Evolutionary conservation across 1,140 invertebrate species (phyloP).

Genomic region (Saccostrea glomerata): DNA sequence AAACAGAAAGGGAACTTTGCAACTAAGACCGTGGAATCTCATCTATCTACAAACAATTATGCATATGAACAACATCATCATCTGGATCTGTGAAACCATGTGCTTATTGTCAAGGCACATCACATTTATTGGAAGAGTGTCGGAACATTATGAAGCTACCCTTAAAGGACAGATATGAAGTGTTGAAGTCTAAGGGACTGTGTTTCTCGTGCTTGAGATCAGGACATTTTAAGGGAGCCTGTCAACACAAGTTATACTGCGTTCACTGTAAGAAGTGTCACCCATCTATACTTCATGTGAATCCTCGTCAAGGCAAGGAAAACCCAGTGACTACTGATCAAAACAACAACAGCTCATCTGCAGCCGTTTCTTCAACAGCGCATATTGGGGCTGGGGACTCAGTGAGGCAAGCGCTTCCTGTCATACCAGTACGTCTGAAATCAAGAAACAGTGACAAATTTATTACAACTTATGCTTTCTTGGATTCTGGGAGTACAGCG

Average conservation of each 20-base stretch:
- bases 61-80: not conserved
- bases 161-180: slow-evolving; percentile 40
- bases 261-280: not conserved
- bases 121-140: slow-evolving; percentile 37
- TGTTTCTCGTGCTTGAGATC: slow-evolving; percentile 52
- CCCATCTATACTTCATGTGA: slow-evolving; percentile 11
- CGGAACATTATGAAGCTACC: not conserved
- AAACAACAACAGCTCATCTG: not conserved
- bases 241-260: not conserved
- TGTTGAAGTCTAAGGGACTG: slow-evolving; percentile 49
- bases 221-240: slow-evolving; percentile 44
- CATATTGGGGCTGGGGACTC: slow-evolving; percentile 37
- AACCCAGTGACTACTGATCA: not conserved
- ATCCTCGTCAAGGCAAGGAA: slow-evolving; percentile 1
- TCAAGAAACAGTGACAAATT: slow-evolving; percentile 38
- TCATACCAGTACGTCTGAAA: slow-evolving; percentile 47
- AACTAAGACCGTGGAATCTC: not conserved
- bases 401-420: slow-evolving; percentile 35
- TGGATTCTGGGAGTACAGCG: slow-evolving; percentile 51
- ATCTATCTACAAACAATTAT: not conserved
- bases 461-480: slow-evolving; percentile 50
- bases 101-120: not conserved
- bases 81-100: too few species aligned
- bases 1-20: slow-evolving; percentile 16
- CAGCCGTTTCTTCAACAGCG: not conserved